Evolutionary conservation across 2,113 vertebrate species (phyloP).

Genomic region (Phrynosoma blainvillii): DNA sequence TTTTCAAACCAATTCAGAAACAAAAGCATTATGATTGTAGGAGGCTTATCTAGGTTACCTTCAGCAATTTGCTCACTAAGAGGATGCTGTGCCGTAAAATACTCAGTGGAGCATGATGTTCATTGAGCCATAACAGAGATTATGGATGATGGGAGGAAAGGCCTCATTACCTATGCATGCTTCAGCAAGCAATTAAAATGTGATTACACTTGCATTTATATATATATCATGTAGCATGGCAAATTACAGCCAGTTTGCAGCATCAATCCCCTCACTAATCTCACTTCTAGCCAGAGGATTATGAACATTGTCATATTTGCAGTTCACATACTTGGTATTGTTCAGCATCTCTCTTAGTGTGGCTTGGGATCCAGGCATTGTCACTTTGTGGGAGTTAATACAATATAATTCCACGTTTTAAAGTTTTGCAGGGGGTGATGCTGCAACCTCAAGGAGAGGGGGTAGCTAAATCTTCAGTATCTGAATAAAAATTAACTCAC

Average conservation of each 20-base stretch:
- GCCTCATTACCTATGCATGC: not conserved
- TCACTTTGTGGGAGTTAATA: not conserved
- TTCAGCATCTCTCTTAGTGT: not conserved
- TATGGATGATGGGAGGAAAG: not conserved
- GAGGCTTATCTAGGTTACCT: not conserved
- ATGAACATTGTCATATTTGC: not conserved
- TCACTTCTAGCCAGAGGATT: not conserved
- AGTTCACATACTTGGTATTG: not conserved
- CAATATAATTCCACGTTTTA: not conserved
- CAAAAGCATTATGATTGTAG: not conserved
- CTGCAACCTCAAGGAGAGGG: not conserved
- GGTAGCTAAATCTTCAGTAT: not conserved
- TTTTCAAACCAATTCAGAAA: constrained; percentile 9
- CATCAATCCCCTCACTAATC: not conserved
- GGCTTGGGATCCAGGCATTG: not conserved
- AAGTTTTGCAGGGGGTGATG: not conserved
- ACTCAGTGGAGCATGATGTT: not conserved
- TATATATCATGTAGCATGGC: not conserved
- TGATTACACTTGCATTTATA: not conserved
- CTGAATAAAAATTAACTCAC: not conserved
- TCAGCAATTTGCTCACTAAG: not conserved
- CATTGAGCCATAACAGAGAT: not conserved
- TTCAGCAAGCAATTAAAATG: constrained; percentile 1
- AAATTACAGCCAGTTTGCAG: not conserved
- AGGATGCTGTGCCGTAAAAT: not conserved